Evolutionary conservation across 2,888 invertebrate genomes (phyloP).

Genomic region (Ennomos fuscantarius): DNA sequence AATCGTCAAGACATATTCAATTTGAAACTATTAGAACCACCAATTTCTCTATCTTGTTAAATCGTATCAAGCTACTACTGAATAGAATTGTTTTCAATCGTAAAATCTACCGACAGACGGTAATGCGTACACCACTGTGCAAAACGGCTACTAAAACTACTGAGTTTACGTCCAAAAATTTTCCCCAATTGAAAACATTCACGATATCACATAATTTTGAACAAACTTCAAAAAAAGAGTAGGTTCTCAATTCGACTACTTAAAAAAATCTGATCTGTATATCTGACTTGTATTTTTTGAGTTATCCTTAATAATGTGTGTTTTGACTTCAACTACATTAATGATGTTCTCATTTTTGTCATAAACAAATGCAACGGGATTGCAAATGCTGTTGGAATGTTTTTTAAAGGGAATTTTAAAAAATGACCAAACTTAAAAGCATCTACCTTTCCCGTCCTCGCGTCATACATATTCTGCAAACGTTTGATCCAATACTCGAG

Average conservation of each 20-base stretch:
- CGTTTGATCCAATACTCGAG: slow-evolving; percentile 84
- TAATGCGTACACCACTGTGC: slow-evolving; percentile 18
- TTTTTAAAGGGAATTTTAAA: too few species aligned
- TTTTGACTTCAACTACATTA: too few species aligned
- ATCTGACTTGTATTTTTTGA: too few species aligned
- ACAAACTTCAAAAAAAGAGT: too few species aligned
- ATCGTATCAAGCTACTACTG: neutral
- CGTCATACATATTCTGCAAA: slow-evolving; percentile 88
- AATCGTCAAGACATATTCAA: slow-evolving; percentile 13
- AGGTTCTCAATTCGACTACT: too few species aligned
- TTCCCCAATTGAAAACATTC: slow-evolving; percentile 16
- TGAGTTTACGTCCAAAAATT: slow-evolving; percentile 31
- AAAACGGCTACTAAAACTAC: slow-evolving; percentile 31
- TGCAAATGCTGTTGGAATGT: too few species aligned
- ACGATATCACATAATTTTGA: slow-evolving; percentile 41
- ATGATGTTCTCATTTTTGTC: too few species aligned
- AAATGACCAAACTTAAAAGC: slow-evolving; percentile 24
- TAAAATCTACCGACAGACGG: slow-evolving; percentile 22
- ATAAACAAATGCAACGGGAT: too few species aligned
- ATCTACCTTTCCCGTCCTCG: slow-evolving; percentile 73
- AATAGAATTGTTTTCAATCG: slow-evolving; percentile 8
- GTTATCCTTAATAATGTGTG: too few species aligned
- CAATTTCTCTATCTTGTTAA: neutral
- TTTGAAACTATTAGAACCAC: slow-evolving; percentile 8
- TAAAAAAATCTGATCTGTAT: too few species aligned